Percentiles rank a stretch among this genome's conserved stretches.
phyloP scores from a whole-genome alignment of 2,797 vertebrate genomes.

The Sebastes nivosus region DNA sequence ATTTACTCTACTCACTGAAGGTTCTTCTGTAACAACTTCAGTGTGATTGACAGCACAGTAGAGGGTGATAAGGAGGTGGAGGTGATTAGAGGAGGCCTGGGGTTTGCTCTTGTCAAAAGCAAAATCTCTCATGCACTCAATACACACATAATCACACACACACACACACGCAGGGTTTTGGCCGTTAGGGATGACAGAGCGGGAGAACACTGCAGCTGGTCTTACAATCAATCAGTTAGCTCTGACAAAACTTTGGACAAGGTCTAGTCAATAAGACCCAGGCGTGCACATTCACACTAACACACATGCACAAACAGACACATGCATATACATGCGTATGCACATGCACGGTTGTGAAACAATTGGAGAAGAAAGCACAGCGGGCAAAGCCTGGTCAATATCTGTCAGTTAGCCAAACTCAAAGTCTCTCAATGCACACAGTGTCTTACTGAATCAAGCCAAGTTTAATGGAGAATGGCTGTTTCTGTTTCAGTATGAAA shows the following conservation, averaged over 20 bases:
- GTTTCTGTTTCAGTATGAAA: not conserved
- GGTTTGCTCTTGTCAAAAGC: slow-evolving; percentile 40
- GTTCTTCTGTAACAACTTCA: slow-evolving; percentile 16
- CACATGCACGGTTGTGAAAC: not conserved
- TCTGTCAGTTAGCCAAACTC: slow-evolving; percentile 50
- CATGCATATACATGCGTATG: not conserved
- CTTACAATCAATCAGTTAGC: slow-evolving; percentile 51
- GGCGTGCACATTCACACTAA: not conserved
- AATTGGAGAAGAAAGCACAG: slow-evolving; percentile 10
- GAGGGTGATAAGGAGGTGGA: slow-evolving; percentile 34
- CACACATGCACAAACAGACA: not conserved
- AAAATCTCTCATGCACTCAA: not conserved
- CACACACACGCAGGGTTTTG: not conserved
- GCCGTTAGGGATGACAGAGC: slow-evolving; percentile 13
- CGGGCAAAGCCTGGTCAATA: slow-evolving; percentile 46
- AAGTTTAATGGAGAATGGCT: slow-evolving; percentile 12
- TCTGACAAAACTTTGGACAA: slow-evolving; percentile 52
- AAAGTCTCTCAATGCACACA: slow-evolving; percentile 15
- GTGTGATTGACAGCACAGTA: slow-evolving; percentile 47
- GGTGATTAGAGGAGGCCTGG: slow-evolving; percentile 40
- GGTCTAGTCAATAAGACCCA: slow-evolving; percentile 38
- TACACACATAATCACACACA: not conserved
- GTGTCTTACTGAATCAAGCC: slow-evolving; percentile 26
- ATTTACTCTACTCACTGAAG: not conserved
- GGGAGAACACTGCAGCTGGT: slow-evolving; percentile 23